Percentiles rank a stretch among this genome's conserved stretches.
These are phyloP conservation scores for Sipunculus nudus DNA, from an alignment of 2,888 invertebrate genomes.

Conservation along the genomic window DNA sequence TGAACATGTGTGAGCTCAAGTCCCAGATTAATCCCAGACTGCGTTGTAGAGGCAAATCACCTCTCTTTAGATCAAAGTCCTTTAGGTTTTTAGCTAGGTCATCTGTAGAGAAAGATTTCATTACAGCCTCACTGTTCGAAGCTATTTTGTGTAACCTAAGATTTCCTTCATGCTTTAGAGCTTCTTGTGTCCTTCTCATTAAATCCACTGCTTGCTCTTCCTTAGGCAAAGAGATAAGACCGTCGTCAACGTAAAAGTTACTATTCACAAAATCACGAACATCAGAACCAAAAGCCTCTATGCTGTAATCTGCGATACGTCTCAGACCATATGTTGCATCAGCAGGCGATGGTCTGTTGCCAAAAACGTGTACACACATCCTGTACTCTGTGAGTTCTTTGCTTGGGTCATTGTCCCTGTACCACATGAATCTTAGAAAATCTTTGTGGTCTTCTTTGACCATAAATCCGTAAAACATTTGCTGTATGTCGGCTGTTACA, in stretches of 20 bases:
- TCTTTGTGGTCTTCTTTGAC: slow-evolving; percentile 40
- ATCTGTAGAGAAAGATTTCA: slow-evolving; percentile 32
- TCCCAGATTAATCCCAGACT: background rate
- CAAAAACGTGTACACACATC: slow-evolving; percentile 33
- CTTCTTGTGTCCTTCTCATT: slow-evolving; percentile 29
- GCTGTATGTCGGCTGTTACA: slow-evolving; percentile 33
- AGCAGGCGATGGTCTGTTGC: slow-evolving; percentile 40
- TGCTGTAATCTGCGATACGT: slow-evolving; percentile 16
- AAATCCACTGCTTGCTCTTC: slow-evolving; percentile 23
- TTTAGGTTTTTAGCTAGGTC: slow-evolving; percentile 37
- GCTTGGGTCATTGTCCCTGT: slow-evolving; percentile 34
- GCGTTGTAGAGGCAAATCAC: slow-evolving; percentile 9
- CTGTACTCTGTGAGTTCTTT: slow-evolving; percentile 32
- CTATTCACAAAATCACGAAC: slow-evolving; percentile 29
- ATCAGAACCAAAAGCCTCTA: slow-evolving; percentile 12
- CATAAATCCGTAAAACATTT: slow-evolving; percentile 38
- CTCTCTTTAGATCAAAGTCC: slow-evolving; percentile 23
- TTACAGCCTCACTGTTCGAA: slow-evolving; percentile 33
- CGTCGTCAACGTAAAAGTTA: slow-evolving; percentile 42
- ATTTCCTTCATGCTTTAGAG: slow-evolving; percentile 23
- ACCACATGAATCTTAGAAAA: slow-evolving; percentile 44
- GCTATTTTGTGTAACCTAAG: slow-evolving; percentile 40
- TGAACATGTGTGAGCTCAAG: background rate
- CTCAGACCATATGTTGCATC: slow-evolving; percentile 39
- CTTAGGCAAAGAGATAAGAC: slow-evolving; percentile 22